Evolutionary conservation across 2,113 vertebrate species (phyloP).

Genomic region (Origma solitaria): DNA sequence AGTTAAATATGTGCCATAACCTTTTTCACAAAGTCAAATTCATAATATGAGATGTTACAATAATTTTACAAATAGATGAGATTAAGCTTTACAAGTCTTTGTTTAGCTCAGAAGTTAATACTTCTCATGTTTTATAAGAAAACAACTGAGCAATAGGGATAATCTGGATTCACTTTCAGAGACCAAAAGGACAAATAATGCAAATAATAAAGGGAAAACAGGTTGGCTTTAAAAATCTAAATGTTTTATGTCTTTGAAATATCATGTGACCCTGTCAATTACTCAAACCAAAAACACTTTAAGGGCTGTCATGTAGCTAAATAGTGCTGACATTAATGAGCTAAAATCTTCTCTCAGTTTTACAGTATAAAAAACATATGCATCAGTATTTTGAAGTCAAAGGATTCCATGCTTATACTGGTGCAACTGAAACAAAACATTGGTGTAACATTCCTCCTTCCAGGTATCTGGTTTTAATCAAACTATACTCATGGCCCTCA

Average conservation of each 20-base stretch:
- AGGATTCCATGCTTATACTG: not conserved
- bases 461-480: constrained; percentile 63
- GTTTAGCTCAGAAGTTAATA: not conserved
- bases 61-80: not conserved
- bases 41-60: not conserved
- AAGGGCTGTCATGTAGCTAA: constrained; percentile 1
- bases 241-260: constrained; percentile 25
- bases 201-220: constrained; percentile 9
- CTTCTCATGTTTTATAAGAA: not conserved
- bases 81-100: not conserved
- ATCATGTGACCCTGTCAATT: not conserved
- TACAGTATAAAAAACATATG: constrained; percentile 61
- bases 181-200: not conserved
- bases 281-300: not conserved
- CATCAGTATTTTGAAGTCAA: constrained; percentile 48
- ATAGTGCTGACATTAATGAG: constrained; percentile 15
- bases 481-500: not conserved
- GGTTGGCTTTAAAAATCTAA: not conserved
- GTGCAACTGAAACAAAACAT: constrained; percentile 63
- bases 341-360: constrained; percentile 15
- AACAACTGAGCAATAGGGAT: not conserved
- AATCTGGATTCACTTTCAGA: not conserved
- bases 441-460: constrained; percentile 35
- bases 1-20: not conserved
- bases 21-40: not conserved